Percentiles rank a stretch among this genome's conserved stretches.
Conservation (phyloP, 2,888 invertebrate species). For the Elegia similella region DNA sequence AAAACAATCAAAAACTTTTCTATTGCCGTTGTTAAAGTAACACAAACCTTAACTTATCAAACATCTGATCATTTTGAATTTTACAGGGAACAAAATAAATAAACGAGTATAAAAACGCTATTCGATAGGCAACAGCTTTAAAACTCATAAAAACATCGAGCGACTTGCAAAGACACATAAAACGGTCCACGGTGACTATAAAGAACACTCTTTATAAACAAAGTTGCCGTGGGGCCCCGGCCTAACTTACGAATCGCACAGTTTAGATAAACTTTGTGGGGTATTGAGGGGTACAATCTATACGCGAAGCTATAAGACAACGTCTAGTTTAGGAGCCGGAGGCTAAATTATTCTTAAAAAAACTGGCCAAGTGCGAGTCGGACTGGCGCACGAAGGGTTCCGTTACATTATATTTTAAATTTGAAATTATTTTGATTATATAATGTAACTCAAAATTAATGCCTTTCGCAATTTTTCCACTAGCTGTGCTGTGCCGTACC, state of each 20-base stretch:
- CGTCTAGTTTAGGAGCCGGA: neutral
- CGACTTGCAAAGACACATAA: constrained; percentile 32
- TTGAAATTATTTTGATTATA: too few species aligned
- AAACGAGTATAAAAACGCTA: constrained; percentile 27
- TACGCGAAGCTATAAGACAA: neutral
- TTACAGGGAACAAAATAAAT: constrained; percentile 29
- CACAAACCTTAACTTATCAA: too few species aligned
- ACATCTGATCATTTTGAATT: constrained; percentile 4
- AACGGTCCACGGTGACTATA: constrained; percentile 33
- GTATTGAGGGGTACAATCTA: constrained; percentile 13
- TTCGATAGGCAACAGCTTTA: constrained; percentile 30
- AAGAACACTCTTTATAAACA: constrained; percentile 40
- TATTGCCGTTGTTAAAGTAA: too few species aligned
- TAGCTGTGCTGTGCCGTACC: too few species aligned
- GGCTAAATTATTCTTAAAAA: too few species aligned
- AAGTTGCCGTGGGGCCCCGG: constrained; percentile 33
- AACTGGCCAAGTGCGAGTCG: too few species aligned
- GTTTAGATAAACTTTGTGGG: constrained; percentile 28
- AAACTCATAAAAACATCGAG: constrained; percentile 32
- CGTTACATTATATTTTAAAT: too few species aligned
- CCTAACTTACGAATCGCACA: constrained; percentile 30
- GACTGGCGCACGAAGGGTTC: too few species aligned
- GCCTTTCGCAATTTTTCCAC: too few species aligned
- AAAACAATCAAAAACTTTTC: too few species aligned
- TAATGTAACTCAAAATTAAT: too few species aligned